phyloP scores from a whole-genome alignment of 2,888 invertebrate genomes.

The Byasa hedistus region DNA sequence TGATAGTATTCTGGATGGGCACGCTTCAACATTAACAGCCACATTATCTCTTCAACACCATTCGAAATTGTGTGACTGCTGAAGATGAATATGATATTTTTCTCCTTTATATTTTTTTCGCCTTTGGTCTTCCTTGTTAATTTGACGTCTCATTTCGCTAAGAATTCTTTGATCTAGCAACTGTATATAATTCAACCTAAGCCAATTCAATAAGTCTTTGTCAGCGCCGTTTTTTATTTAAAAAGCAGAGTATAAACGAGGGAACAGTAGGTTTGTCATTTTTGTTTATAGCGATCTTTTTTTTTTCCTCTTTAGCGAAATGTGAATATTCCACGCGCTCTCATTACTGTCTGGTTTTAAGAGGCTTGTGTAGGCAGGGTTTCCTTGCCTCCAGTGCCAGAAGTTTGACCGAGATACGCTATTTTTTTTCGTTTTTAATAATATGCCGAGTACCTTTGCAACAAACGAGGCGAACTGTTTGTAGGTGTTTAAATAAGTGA shows the following conservation, averaged over 20 bases:
- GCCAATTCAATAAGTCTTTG: slow-evolving; percentile 3
- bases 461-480: slow-evolving; percentile 10
- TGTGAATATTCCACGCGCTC: slow-evolving; percentile 29
- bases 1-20: too few species aligned
- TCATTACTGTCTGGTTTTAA: slow-evolving; percentile 31
- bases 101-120: too few species aligned
- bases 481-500: slow-evolving; percentile 1
- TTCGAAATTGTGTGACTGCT: too few species aligned
- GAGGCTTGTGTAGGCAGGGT: slow-evolving; percentile 28
- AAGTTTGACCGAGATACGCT: slow-evolving; percentile 30
- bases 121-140: neutral
- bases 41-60: too few species aligned
- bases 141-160: neutral
- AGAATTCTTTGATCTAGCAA: slow-evolving; percentile 1
- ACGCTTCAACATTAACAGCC: too few species aligned
- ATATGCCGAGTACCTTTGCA: slow-evolving; percentile 15
- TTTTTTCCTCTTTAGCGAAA: slow-evolving; percentile 26
- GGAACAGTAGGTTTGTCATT: slow-evolving; percentile 20
- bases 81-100: too few species aligned
- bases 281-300: slow-evolving; percentile 26
- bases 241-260: slow-evolving; percentile 4
- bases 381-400: slow-evolving; percentile 26
- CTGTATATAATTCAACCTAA: neutral
- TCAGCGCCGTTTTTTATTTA: neutral
- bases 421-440: slow-evolving; percentile 27